Conservation (phyloP, 53 echinoderm and acorn worm genomes). For the Holothuria scabra region DNA sequence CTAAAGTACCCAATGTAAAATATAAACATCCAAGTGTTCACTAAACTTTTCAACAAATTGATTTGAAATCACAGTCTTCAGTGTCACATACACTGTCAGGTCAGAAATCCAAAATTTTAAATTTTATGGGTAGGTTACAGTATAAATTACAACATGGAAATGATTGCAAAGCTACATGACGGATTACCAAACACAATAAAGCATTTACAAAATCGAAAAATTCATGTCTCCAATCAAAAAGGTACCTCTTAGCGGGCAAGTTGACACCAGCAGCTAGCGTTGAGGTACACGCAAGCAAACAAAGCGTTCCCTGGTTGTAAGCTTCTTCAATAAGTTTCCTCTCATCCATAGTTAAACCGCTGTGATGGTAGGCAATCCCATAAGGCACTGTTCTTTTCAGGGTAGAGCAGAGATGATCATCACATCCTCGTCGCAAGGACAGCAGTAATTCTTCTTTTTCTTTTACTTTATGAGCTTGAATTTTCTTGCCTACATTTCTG, state of each 20-base stretch:
- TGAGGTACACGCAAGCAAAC: conserved; percentile 85
- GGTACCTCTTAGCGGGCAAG: conserved; percentile 86
- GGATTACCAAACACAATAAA: too few species aligned
- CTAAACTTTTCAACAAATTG: too few species aligned
- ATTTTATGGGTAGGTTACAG: too few species aligned
- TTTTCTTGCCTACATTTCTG: conserved; percentile 63
- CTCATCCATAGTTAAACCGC: conserved; percentile 94
- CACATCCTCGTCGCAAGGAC: conserved; percentile 77
- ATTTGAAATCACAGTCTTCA: too few species aligned
- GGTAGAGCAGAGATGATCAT: conserved; percentile 85
- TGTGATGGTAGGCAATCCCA: conserved; percentile 91
- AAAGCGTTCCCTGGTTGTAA: conserved; percentile 85
- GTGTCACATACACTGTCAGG: too few species aligned
- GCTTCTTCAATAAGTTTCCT: conserved; percentile 94
- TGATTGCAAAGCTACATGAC: too few species aligned
- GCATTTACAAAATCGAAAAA: too few species aligned
- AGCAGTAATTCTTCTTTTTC: conserved; percentile 77
- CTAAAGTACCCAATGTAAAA: too few species aligned
- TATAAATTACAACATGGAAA: too few species aligned
- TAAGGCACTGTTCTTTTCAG: conserved; percentile 81
- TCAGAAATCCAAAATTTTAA: too few species aligned
- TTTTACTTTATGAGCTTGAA: conserved; percentile 73
- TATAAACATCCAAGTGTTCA: too few species aligned
- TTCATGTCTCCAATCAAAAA: too few species aligned
- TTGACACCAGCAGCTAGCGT: conserved; percentile 96